phyloP scores from a whole-genome alignment of 2,113 vertebrate species.

The Microcebus murinus region DNA sequence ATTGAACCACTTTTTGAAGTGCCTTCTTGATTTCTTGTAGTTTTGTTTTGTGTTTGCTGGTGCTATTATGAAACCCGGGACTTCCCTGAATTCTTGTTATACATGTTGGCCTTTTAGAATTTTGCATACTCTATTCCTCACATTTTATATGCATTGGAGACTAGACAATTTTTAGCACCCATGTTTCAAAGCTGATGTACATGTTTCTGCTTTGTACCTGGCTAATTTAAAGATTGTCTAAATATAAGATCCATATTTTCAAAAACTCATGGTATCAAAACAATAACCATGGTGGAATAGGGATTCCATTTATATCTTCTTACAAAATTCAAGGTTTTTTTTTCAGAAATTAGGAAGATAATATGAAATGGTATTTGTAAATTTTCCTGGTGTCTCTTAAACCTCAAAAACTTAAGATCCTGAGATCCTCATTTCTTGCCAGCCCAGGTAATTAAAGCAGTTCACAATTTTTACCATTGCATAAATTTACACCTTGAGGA shows the following conservation, averaged over 20 bases:
- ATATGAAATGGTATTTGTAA: background rate
- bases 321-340: background rate
- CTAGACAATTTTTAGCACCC: background rate
- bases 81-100: background rate
- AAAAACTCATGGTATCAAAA: background rate
- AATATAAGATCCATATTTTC: background rate
- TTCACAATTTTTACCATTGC: background rate
- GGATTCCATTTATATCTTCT: background rate
- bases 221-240: background rate
- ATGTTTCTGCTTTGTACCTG: background rate
- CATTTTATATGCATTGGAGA: background rate
- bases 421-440: background rate
- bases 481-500: background rate
- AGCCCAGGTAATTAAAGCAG: background rate
- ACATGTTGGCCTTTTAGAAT: background rate
- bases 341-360: background rate
- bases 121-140: background rate
- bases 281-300: background rate
- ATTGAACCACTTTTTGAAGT: background rate
- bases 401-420: background rate
- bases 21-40: background rate
- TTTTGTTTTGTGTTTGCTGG: background rate
- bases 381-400: background rate
- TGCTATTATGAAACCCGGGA: background rate
- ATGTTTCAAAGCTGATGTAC: background rate